A percentile compares a stretch with the other conserved stretches of the same genome.
phyloP scores from a whole-genome alignment of 1,140 invertebrate genomes.

The Archegozetes longisetosus region DNA sequence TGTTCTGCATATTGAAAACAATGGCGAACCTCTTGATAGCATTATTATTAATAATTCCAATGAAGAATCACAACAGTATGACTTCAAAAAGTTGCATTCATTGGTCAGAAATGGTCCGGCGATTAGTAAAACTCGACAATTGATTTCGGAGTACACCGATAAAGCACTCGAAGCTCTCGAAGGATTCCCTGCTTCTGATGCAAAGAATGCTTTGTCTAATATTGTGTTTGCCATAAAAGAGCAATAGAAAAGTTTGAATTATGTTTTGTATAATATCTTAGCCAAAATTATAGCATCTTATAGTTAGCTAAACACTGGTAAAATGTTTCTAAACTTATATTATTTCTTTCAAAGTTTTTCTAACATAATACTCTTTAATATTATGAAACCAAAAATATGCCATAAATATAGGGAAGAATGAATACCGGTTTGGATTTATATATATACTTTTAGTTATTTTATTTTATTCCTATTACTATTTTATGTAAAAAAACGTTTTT shows the following conservation, averaged over 20 bases:
- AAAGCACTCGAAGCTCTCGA: constrained; percentile 53
- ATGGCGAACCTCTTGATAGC: constrained; percentile 4
- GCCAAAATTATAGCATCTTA: too few relatives aligned
- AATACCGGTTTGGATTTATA: too few relatives aligned
- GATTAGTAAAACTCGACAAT: constrained; percentile 48
- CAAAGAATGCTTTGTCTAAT: constrained; percentile 27
- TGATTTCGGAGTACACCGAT: constrained; percentile 57
- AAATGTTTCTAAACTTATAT: too few relatives aligned
- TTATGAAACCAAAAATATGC: too few relatives aligned
- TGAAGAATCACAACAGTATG: not conserved
- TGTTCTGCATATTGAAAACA: constrained; percentile 6
- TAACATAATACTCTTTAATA: too few relatives aligned
- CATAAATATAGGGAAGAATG: too few relatives aligned
- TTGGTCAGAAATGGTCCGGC: not conserved
- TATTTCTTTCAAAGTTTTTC: too few relatives aligned
- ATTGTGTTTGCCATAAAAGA: constrained; percentile 25
- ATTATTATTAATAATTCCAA: not conserved
- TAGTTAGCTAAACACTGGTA: too few relatives aligned
- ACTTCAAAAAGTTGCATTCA: not conserved
- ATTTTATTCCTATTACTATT: too few relatives aligned
- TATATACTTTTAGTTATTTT: too few relatives aligned
- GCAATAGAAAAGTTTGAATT: not conserved
- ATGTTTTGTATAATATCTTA: too few relatives aligned
- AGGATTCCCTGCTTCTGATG: constrained; percentile 27
- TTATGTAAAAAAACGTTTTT: too few relatives aligned